Evolutionary conservation across 2,113 vertebrate species (phyloP).

Genomic region (Ciconia stormi): DNA sequence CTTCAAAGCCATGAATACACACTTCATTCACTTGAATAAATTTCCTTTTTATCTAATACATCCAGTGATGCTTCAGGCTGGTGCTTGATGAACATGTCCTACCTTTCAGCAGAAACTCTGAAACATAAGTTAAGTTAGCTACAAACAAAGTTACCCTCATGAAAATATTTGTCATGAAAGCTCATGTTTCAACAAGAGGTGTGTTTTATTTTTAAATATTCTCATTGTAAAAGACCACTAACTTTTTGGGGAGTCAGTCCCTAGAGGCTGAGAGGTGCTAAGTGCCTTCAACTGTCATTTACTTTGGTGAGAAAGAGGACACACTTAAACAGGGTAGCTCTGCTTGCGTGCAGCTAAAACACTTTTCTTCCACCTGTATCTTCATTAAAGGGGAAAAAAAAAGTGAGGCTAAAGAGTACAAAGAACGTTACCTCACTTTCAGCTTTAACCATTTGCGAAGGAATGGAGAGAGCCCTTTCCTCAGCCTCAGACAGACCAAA

Average conservation of each 20-base stretch:
- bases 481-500: not conserved
- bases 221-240: not conserved
- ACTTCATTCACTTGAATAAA: constrained; percentile 69
- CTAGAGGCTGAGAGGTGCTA: not conserved
- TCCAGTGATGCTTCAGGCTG: constrained; percentile 73
- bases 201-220: not conserved
- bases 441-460: not conserved
- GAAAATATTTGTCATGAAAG: constrained; percentile 31
- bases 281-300: not conserved
- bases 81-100: constrained; percentile 45
- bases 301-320: not conserved
- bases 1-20: constrained; percentile 60
- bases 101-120: constrained; percentile 53
- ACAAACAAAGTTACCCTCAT: constrained; percentile 38
- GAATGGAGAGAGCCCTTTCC: not conserved
- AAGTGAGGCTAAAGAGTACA: not conserved
- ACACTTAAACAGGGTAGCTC: not conserved
- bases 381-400: not conserved
- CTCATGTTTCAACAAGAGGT: not conserved
- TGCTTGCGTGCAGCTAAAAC: not conserved
- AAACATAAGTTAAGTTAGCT: constrained; percentile 48
- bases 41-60: constrained; percentile 74
- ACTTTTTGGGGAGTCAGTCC: not conserved
- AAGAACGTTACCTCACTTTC: not conserved
- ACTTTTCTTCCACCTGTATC: not conserved